phyloP scores from a whole-genome alignment of 2,888 invertebrate genomes.

The Tethea ocularis region DNA sequence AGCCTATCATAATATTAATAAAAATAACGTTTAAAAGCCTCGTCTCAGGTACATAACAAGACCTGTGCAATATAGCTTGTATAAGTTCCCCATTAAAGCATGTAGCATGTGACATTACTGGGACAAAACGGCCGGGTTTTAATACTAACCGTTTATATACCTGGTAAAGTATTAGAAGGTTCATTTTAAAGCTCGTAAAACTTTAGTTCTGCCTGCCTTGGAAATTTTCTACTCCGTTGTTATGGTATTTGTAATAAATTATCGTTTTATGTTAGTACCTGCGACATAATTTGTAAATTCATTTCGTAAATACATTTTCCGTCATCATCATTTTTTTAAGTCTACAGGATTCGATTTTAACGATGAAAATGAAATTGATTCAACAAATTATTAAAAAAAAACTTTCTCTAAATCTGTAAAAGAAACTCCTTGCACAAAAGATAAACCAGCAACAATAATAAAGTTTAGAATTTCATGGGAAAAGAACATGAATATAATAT shows the following conservation, averaged over 20 bases:
- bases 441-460: too few relatives aligned
- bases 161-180: constrained; percentile 25
- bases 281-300: background rate
- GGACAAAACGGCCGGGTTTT: constrained; percentile 19
- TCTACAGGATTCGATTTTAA: too few relatives aligned
- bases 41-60: background rate
- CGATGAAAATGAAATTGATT: too few relatives aligned
- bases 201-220: constrained; percentile 33
- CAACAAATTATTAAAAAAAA: too few relatives aligned
- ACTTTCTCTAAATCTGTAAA: too few relatives aligned
- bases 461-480: too few relatives aligned
- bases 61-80: background rate
- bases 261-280: background rate
- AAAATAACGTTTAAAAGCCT: background rate
- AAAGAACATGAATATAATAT: too few relatives aligned
- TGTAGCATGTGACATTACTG: background rate
- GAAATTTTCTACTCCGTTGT: background rate
- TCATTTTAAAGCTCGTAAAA: constrained; percentile 37
- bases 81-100: background rate
- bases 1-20: background rate
- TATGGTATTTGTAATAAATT: background rate
- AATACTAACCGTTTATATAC: constrained; percentile 27
- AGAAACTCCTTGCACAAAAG: too few relatives aligned
- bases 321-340: too few relatives aligned
- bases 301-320: too few relatives aligned